Conservation (phyloP, 2,113 vertebrate species). For the Brachypodius melanocephalos region DNA sequence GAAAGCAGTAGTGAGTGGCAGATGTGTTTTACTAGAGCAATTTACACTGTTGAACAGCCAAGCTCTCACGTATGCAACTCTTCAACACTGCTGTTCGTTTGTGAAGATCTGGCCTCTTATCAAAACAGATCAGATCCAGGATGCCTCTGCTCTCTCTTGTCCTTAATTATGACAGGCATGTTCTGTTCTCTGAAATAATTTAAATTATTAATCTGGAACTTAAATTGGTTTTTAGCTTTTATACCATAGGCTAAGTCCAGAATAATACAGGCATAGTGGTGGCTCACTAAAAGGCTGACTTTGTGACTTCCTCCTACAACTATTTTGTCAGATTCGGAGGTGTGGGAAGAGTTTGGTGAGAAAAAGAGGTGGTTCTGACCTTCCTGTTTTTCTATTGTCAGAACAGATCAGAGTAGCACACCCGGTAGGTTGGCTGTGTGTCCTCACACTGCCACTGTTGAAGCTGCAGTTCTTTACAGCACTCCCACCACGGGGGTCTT, state of each 20-base stretch:
- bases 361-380: background rate
- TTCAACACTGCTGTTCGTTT: background rate
- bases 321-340: background rate
- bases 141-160: background rate
- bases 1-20: background rate
- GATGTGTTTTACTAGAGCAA: background rate
- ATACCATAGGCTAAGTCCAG: background rate
- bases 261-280: background rate
- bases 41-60: background rate
- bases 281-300: background rate
- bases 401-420: background rate
- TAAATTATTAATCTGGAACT: background rate
- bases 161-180: background rate
- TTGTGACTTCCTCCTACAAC: background rate
- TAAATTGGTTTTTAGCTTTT: background rate
- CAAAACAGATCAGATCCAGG: background rate
- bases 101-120: background rate
- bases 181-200: background rate
- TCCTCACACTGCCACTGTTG: rapidly evolving
- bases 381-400: background rate
- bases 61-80: background rate
- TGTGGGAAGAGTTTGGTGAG: background rate
- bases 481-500: background rate
- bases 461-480: background rate
- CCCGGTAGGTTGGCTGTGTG: background rate